Base-by-base conservation (phyloP, 2,888 invertebrate genomes). In the Neria commutata region DNA sequence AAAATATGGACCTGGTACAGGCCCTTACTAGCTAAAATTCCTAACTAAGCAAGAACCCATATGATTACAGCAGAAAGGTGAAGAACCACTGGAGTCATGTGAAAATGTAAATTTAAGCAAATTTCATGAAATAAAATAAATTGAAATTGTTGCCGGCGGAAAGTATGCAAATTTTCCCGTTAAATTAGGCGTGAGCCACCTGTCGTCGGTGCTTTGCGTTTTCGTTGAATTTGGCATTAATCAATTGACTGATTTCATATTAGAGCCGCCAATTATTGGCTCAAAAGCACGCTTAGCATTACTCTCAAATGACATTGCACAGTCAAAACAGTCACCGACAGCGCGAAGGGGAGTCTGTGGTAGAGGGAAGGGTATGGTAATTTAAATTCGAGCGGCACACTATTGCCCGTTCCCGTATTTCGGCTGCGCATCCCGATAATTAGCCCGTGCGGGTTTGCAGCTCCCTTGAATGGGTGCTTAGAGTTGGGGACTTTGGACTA, bases 181-280 rank as follows among this genome's bases (percentile, higher is more conserved):
- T 45, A 45, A 45, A 45, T 45, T 45, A 45, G 23, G 45, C 11
- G 45, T 45, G 23, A 45, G 23, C 19, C 45, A 45, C n/a, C n/a
- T n/a, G 45, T 45, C 21, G 19, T 14, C 21, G 17, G 45, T 23
- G n/a, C 23, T 40, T 45, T 21, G 23, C 14, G 19, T 19, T 45
- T 45, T 45, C 23, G 23, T 45, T 45, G 19, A 45, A 45, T 45
- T 45, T 45, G n/a, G n/a, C n/a, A 45, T 45, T 45, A 45, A 19
- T 23, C 23, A 45, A 23, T 45, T 23, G 45, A 21, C 2, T 45
- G 23, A 21, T 14, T 45, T 4, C 45, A 45, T 23, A 45, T 45
- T 45, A 45, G 45, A 23, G 23, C 3, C 21, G 21, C 45, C 23
- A 45, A 45, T 45, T 45, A 45, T 23, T 19, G 19, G 21, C 45